Percentiles rank a stretch among this genome's conserved stretches.
Evolutionary conservation across 2,888 invertebrate species (phyloP).

Genomic region (Ornithoptera priamus): DNA sequence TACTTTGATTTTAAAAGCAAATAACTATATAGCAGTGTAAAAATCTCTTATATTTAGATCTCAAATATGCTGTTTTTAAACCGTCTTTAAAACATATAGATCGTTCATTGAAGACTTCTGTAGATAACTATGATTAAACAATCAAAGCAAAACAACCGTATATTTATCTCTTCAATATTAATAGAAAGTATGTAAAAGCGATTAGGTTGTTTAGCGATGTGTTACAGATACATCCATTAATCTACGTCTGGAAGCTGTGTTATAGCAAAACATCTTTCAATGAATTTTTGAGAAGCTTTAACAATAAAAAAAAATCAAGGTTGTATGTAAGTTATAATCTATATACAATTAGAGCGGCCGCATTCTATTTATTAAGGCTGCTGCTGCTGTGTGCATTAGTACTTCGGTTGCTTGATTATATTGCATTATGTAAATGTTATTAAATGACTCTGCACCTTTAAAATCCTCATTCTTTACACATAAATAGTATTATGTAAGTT

Average conservation of each 20-base stretch:
- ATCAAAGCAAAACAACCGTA: background rate
- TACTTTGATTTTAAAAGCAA: no score
- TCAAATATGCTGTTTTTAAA: no score
- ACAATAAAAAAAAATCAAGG: constrained; percentile 5
- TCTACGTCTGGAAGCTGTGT: no score
- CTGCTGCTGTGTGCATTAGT: constrained; percentile 2
- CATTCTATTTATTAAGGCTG: constrained; percentile 27
- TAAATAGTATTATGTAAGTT: background rate
- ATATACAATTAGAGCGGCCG: constrained; percentile 21
- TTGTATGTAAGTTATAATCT: constrained; percentile 8
- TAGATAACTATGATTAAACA: background rate
- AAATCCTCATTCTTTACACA: background rate
- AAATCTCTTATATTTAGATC: no score
- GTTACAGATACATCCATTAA: background rate
- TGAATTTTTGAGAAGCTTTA: background rate
- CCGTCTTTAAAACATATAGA: no score
- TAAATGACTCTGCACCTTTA: constrained; percentile 2
- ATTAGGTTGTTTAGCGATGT: background rate
- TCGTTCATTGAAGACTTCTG: background rate
- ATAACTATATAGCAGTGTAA: no score
- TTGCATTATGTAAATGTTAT: constrained; percentile 1
- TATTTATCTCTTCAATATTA: background rate
- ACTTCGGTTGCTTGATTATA: constrained; percentile 1
- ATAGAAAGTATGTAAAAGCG: background rate
- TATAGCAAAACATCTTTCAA: background rate